These are phyloP conservation scores for Ormyrus rosae DNA, from an alignment of 2,888 invertebrate species.

Conservation along the genomic window DNA sequence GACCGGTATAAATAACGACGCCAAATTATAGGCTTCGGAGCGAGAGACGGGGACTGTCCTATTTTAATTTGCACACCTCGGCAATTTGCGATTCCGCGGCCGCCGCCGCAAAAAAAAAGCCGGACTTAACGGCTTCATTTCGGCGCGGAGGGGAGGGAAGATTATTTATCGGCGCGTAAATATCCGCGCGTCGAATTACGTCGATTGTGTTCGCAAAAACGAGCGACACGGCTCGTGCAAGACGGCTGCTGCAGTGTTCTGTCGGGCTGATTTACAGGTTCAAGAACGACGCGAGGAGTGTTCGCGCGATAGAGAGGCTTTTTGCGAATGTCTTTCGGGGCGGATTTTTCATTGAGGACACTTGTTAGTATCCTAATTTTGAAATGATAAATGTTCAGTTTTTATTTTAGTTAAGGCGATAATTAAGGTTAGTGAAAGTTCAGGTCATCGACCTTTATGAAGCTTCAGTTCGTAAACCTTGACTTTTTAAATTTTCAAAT, in stretches of 20 bases:
- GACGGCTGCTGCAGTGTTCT: not conserved
- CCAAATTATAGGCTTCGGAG: not conserved
- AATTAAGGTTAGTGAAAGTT: no score
- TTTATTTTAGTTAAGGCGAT: no score
- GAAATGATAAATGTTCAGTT: no score
- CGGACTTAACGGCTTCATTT: conserved; percentile 45
- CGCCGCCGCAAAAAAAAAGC: not conserved
- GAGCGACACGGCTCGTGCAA: conserved; percentile 35
- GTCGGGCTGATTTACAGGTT: conserved; percentile 48
- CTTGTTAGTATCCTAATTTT: no score
- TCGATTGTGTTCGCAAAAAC: conserved; percentile 41
- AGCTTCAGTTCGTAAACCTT: no score
- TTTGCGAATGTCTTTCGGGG: not conserved
- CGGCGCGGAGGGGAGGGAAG: not conserved
- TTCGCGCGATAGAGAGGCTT: conserved; percentile 8
- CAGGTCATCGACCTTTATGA: no score
- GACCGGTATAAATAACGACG: not conserved
- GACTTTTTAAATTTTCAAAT: no score
- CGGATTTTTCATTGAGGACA: not conserved
- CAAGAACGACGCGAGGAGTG: conserved; percentile 44
- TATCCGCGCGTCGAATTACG: conserved; percentile 50
- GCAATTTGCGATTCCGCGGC: not conserved
- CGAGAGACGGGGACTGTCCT: no score
- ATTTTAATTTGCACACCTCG: conserved; percentile 8
- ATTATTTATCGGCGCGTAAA: conserved; percentile 52